These are phyloP conservation scores for Trilocha varians DNA, from an alignment of 2,888 invertebrate genomes.

Conservation along the genomic window DNA sequence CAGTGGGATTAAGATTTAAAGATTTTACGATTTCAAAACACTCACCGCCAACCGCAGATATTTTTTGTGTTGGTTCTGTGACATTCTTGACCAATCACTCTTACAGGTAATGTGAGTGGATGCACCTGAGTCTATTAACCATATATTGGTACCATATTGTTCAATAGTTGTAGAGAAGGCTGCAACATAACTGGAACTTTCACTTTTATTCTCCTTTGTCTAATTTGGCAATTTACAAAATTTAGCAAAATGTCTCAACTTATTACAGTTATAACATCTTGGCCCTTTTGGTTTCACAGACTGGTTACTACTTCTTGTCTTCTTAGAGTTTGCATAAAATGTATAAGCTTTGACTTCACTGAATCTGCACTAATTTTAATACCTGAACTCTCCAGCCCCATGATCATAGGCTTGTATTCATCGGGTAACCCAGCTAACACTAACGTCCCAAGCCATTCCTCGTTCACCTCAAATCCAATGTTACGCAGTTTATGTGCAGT, in stretches of 20 bases:
- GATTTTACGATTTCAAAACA: too few species aligned
- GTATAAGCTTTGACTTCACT: constrained; percentile 13
- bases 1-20: too few species aligned
- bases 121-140: constrained; percentile 16
- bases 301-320: not conserved
- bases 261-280: constrained; percentile 17
- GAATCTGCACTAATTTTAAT: constrained; percentile 11
- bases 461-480: constrained; percentile 11
- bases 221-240: constrained; percentile 8
- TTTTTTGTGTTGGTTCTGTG: too few species aligned
- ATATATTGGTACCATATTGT: constrained; percentile 4
- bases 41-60: too few species aligned
- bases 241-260: constrained; percentile 7
- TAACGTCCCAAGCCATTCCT: constrained; percentile 9
- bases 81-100: constrained; percentile 9
- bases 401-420: too few species aligned
- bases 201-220: constrained; percentile 6
- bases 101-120: constrained; percentile 13
- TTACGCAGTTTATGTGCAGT: constrained; percentile 15
- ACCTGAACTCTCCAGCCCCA: constrained; percentile 14
- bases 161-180: constrained; percentile 13
- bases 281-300: constrained; percentile 11
- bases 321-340: constrained; percentile 7
- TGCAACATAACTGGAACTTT: constrained; percentile 13
- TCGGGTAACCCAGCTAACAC: constrained; percentile 13